Percentiles rank a stretch among this genome's conserved stretches.
Evolutionary conservation across 2,888 invertebrate genomes (phyloP).

Genomic region (Napeogenes sylphis): DNA sequence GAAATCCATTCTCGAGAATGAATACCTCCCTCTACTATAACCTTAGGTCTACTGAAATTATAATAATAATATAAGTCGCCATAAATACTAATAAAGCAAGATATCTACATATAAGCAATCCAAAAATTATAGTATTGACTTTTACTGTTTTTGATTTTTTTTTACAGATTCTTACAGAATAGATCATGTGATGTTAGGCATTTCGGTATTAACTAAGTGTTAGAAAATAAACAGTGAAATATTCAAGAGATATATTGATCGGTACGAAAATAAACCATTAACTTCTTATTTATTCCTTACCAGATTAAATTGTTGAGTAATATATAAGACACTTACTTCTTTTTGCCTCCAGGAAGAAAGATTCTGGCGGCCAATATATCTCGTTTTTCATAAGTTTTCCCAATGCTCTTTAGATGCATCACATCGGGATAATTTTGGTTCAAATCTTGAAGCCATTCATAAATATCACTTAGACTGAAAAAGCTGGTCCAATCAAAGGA

Average conservation of each 20-base stretch:
- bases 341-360: slow-evolving; percentile 11
- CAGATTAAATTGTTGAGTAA: too few relatives aligned
- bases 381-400: slow-evolving; percentile 58
- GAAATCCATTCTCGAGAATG: slow-evolving; percentile 87
- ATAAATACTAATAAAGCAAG: background rate
- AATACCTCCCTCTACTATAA: slow-evolving; percentile 79
- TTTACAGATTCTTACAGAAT: too few relatives aligned
- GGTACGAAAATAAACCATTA: too few relatives aligned
- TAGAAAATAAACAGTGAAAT: too few relatives aligned
- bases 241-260: too few relatives aligned
- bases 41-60: slow-evolving; percentile 53
- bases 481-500: slow-evolving; percentile 76
- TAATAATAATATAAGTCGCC: background rate
- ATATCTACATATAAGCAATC: background rate
- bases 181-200: too few relatives aligned
- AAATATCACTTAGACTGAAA: slow-evolving; percentile 77
- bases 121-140: background rate
- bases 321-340: slow-evolving; percentile 16
- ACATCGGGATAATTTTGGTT: slow-evolving; percentile 54
- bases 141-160: too few relatives aligned
- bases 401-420: slow-evolving; percentile 56
- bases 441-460: slow-evolving; percentile 76
- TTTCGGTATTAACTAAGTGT: too few relatives aligned
- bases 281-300: too few relatives aligned
- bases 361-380: slow-evolving; percentile 45